A percentile compares a stretch with the other conserved stretches of the same genome.
Evolutionary conservation across 2,113 vertebrate species (phyloP).

Genomic region (Dicentrarchus labrax): DNA sequence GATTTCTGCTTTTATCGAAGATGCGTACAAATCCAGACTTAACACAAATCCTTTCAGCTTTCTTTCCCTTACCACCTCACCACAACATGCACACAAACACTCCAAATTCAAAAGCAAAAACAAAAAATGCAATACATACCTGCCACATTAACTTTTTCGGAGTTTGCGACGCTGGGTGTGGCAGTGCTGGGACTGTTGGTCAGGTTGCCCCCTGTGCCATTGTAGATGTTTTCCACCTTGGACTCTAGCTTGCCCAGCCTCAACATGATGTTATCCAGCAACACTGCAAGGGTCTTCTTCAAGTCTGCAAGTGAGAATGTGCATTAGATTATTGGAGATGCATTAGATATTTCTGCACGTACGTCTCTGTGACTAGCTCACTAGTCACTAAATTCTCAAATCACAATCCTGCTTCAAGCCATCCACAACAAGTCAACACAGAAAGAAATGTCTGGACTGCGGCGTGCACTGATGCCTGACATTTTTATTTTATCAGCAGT

Average conservation of each 20-base stretch:
- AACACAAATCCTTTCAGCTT: neutral
- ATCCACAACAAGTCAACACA: neutral
- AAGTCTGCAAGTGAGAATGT: conserved; percentile 85
- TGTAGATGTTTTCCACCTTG: conserved; percentile 96
- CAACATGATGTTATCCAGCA: conserved; percentile 97
- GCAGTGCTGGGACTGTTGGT: conserved; percentile 91
- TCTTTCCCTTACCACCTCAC: neutral
- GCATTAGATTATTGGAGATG: neutral
- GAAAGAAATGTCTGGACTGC: neutral
- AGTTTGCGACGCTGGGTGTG: conserved; percentile 86
- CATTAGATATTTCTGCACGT: neutral
- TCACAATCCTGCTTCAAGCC: neutral
- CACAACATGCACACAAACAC: neutral
- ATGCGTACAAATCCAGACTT: neutral
- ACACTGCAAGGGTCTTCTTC: conserved; percentile 97
- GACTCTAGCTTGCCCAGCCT: conserved; percentile 96
- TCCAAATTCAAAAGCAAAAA: neutral
- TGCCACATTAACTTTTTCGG: conserved; percentile 96
- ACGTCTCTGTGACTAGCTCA: neutral
- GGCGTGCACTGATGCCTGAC: neutral
- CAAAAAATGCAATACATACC: conserved; percentile 77
- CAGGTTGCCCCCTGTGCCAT: conserved; percentile 92
- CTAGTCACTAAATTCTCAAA: neutral
- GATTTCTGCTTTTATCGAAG: neutral
- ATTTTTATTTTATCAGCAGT: neutral